Evolutionary conservation across 30 jellyfish, hydroid and myxozoan species (phyloP), one percentile per base, ranked within the genome.

Genomic region (Aurelia sp.): DNA sequence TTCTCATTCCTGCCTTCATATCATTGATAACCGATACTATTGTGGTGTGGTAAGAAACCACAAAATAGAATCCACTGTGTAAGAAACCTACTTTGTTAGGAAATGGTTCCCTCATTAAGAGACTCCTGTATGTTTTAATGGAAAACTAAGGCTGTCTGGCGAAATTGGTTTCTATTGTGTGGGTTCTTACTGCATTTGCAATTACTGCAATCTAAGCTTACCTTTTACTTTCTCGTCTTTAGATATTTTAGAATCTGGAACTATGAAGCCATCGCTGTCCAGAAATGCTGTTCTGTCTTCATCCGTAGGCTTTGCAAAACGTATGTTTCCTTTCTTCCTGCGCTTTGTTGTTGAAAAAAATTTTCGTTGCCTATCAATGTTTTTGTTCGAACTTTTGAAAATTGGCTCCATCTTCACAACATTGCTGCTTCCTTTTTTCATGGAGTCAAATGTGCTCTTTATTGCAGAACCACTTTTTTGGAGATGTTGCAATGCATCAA

Each of bases 221-320:
- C 52, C 52, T 41, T 41, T 41, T 2, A 41, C 52, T 3, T 5
- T 41, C 52, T 41, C 52, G 7, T 41, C 52, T 13, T 41, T 5
- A 41, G 52, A 41, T 41, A 4, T 41, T 13, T 41, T 41, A 41
- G 52, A 41, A 6, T 41, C 35, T 71, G 82, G 35, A 18, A 71
- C 66, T 40, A 8, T 13, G 69, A 71, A 71, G 24, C 38, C 33
- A 0, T 40, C 30, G 10, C 44, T 48, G n/a, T 40, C 30, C 20
- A 8, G 13, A 52, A 74, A 52, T 22, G 20, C 55, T 9, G 51
- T 55, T 74, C 72, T 19, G 21, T 74, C 85, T 0, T 74, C 72
- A 22, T 74, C 85, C 0, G 48, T 74, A 3, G 85, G 85, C 72
- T 74, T 74, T 31, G 85, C 73, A 74, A 74, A 74, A 3, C 85